phyloP scores from a whole-genome alignment of 2,888 invertebrate species.

The Monoplex corrugatus region DNA sequence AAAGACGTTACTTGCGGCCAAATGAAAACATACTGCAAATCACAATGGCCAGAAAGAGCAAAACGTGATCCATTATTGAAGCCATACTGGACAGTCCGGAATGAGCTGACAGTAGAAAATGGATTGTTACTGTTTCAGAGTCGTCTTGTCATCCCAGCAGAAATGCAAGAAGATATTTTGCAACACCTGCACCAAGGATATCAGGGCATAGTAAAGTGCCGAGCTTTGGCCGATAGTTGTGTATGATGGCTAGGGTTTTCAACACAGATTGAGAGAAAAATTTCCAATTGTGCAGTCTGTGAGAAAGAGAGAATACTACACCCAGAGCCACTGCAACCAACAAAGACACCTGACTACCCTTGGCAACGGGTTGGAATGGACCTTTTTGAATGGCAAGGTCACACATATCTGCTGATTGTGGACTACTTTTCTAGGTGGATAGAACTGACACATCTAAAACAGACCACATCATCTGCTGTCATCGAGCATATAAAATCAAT shows the following conservation, averaged over 20 bases:
- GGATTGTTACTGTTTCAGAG: constrained; percentile 6
- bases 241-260: background rate
- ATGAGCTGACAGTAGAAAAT: background rate
- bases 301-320: background rate
- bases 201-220: constrained; percentile 14
- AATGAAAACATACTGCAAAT: background rate
- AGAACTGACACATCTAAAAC: background rate
- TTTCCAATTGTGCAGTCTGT: background rate
- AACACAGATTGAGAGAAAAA: background rate
- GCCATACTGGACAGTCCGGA: background rate
- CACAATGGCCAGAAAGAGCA: background rate
- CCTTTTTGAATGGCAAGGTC: constrained; percentile 6
- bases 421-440: background rate
- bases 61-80: background rate
- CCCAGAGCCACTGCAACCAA: background rate
- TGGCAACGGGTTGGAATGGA: constrained; percentile 3
- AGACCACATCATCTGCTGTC: constrained; percentile 25
- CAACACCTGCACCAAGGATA: constrained; percentile 7
- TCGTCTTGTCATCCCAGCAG: background rate
- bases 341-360: background rate
- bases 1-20: background rate
- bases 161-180: background rate
- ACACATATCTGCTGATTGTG: background rate
- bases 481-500: constrained; percentile 30
- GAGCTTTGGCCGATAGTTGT: background rate